phyloP scores from a whole-genome alignment of 2,113 vertebrate species.

The Sinocyclocheilus grahami region DNA sequence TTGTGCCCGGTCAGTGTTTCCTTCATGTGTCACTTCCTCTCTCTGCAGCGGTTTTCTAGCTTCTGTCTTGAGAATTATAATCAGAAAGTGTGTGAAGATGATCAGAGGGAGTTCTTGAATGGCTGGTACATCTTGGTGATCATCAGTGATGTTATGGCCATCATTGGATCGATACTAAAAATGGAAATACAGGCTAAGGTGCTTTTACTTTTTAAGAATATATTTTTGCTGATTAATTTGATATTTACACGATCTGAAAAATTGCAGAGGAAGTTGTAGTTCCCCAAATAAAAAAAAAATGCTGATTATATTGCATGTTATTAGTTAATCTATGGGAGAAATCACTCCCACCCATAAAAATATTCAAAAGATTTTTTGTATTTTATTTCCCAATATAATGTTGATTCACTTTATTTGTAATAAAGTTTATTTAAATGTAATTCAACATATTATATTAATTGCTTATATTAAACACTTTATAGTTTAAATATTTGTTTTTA shows the following conservation, averaged over 20 bases:
- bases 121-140: constrained; percentile 94
- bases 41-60: constrained; percentile 84
- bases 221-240: not conserved
- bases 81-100: constrained; percentile 77
- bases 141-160: constrained; percentile 89
- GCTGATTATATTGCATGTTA: not conserved
- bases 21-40: constrained; percentile 23
- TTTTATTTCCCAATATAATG: not conserved
- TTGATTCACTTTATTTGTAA: not conserved
- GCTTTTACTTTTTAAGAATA: constrained; percentile 60
- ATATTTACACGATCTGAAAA: not conserved
- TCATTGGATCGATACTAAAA: constrained; percentile 92
- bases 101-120: constrained; percentile 87
- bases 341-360: constrained; percentile 65
- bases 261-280: not conserved
- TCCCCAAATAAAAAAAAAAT: not conserved
- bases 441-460: not conserved
- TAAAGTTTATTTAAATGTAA: constrained; percentile 41
- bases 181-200: constrained; percentile 99
- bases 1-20: not conserved
- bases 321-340: not conserved
- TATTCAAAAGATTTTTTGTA: too few species aligned
- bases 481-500: too few species aligned
- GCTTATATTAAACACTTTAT: not conserved
- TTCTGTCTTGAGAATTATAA: constrained; percentile 84